These are phyloP conservation scores for Pholis gunnellus DNA, from an alignment of 2,113 vertebrate species.

Conservation along the genomic window DNA sequence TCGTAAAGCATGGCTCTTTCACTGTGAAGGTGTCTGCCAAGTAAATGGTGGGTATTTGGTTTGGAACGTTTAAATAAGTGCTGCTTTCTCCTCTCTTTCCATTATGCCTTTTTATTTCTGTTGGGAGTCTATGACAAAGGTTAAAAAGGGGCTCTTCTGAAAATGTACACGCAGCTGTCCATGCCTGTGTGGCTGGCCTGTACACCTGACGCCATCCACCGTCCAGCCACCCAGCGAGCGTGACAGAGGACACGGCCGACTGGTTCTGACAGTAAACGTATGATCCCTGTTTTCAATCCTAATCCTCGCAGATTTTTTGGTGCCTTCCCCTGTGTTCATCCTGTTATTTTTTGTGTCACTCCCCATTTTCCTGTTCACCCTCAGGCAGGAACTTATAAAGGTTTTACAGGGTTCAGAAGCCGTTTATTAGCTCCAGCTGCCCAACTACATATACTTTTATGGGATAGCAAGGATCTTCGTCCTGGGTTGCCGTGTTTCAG, in stretches of 20 bases:
- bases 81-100: conserved; percentile 28
- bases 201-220: conserved; percentile 16
- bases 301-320: conserved; percentile 71
- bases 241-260: conserved; percentile 59
- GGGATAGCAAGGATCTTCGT: conserved; percentile 75
- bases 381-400: conserved; percentile 67
- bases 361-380: conserved; percentile 55
- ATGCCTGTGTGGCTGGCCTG: conserved; percentile 22
- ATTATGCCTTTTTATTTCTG: conserved; percentile 36
- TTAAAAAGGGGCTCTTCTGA: conserved; percentile 23
- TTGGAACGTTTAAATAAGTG: conserved; percentile 28
- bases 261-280: conserved; percentile 70
- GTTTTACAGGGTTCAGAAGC: conserved; percentile 79
- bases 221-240: conserved; percentile 45
- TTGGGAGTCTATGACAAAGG: conserved; percentile 43
- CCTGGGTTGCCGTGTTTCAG: conserved; percentile 30
- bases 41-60: conserved; percentile 58
- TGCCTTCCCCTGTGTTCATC: conserved; percentile 58
- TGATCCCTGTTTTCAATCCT: conserved; percentile 71
- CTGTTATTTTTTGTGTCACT: conserved; percentile 30
- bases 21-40: conserved; percentile 61
- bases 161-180: conserved; percentile 9
- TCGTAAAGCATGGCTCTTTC: conserved; percentile 59
- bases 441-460: conserved; percentile 73
- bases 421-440: conserved; percentile 81